Conservation (phyloP, 2,888 invertebrate genomes). For the Sclerodermus sp. region DNA sequence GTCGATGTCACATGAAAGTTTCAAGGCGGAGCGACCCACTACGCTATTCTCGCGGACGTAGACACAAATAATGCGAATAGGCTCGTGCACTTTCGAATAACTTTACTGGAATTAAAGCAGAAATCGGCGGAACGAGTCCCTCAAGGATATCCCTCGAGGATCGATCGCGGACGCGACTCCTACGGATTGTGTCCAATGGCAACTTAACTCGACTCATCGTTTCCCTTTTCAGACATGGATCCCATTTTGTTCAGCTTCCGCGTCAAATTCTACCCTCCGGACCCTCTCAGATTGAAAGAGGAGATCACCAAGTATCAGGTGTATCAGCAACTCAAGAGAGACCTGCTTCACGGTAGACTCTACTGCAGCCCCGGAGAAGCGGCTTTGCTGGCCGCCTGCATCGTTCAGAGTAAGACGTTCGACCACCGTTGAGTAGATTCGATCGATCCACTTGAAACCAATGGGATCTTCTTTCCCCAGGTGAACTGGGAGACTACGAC, state of each 20-base stretch:
- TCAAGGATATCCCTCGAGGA: too few species aligned
- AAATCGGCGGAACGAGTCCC: too few species aligned
- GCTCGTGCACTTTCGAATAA: too few species aligned
- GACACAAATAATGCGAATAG: slow-evolving; percentile 1
- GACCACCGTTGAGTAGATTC: too few species aligned
- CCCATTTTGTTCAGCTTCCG: slow-evolving; percentile 94
- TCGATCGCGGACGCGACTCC: too few species aligned
- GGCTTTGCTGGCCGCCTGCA: slow-evolving; percentile 85
- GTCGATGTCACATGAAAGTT: slow-evolving; percentile 41
- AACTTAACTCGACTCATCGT: too few species aligned
- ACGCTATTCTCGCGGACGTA: slow-evolving; percentile 19
- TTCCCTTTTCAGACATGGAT: slow-evolving; percentile 73
- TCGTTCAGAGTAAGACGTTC: slow-evolving; percentile 85
- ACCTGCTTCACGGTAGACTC: slow-evolving; percentile 90
- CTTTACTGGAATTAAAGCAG: too few species aligned
- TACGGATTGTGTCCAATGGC: too few species aligned
- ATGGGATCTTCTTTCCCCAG: too few species aligned
- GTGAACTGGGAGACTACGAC: slow-evolving; percentile 93
- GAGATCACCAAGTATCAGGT: slow-evolving; percentile 94
- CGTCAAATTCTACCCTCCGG: slow-evolving; percentile 96
- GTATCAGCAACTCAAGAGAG: slow-evolving; percentile 90
- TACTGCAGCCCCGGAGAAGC: slow-evolving; percentile 90
- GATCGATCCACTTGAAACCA: too few species aligned
- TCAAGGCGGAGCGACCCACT: slow-evolving; percentile 25
- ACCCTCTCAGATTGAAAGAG: slow-evolving; percentile 89